A percentile compares a stretch with the other conserved stretches of the same genome.
Evolutionary conservation across 1,140 invertebrate species (phyloP).

Genomic region (Zaprionus camerounensis): DNA sequence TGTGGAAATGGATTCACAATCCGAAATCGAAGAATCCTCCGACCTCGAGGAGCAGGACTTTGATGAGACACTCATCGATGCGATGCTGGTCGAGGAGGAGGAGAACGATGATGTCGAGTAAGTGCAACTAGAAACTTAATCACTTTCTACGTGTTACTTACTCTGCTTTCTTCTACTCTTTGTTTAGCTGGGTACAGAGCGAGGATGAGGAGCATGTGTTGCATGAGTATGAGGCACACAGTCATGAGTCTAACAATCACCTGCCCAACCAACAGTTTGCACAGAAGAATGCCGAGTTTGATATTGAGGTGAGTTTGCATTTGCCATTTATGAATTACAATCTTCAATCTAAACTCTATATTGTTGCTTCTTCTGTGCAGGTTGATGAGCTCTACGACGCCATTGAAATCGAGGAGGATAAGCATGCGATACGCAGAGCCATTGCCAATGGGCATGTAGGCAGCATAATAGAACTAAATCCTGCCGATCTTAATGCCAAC

Average conservation of each 20-base stretch:
- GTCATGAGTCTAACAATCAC: constrained; percentile 41
- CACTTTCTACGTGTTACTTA: not conserved
- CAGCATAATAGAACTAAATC: constrained; percentile 76
- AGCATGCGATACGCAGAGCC: constrained; percentile 84
- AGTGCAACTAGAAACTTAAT: constrained; percentile 55
- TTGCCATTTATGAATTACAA: not conserved
- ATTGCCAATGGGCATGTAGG: constrained; percentile 53
- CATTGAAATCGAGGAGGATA: constrained; percentile 86
- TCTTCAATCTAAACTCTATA: not conserved
- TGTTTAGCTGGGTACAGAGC: constrained; percentile 27
- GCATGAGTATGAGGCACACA: constrained; percentile 50
- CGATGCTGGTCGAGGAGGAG: constrained; percentile 78
- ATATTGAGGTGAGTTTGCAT: constrained; percentile 73
- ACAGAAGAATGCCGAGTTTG: constrained; percentile 67
- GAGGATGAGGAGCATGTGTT: constrained; percentile 61
- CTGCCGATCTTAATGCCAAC: constrained; percentile 74
- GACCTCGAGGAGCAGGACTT: constrained; percentile 85
- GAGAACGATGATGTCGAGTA: constrained; percentile 63
- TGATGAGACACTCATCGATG: constrained; percentile 84
- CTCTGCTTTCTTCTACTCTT: not conserved
- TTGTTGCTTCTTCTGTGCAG: constrained; percentile 30
- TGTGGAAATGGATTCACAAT: constrained; percentile 86
- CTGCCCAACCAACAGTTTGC: constrained; percentile 49
- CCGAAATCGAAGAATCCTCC: constrained; percentile 84
- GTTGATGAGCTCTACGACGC: constrained; percentile 85